A percentile compares a stretch with the other conserved stretches of the same genome.
These are phyloP conservation scores for Typhlomys cinereus DNA, from an alignment of 2,113 vertebrate genomes.

Conservation along the genomic window DNA sequence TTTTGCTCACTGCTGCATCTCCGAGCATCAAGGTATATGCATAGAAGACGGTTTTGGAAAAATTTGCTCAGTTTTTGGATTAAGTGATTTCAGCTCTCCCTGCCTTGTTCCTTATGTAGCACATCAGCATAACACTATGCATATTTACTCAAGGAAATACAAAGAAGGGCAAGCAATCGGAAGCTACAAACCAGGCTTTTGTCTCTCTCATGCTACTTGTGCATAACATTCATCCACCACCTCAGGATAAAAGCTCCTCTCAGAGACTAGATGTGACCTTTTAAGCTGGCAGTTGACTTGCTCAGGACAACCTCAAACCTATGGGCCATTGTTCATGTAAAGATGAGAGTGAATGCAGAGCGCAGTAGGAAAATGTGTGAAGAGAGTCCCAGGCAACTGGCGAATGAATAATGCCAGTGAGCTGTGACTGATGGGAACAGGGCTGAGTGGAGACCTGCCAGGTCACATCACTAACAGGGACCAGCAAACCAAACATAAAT, in stretches of 20 bases:
- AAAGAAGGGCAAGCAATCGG: slow-evolving; percentile 33
- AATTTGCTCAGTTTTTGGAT: neutral
- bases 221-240: neutral
- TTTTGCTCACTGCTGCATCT: neutral
- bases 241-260: slow-evolving; percentile 15
- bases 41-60: neutral
- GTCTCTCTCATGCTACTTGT: neutral
- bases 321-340: slow-evolving; percentile 10
- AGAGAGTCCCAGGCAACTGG: slow-evolving; percentile 18
- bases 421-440: slow-evolving; percentile 35
- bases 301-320: slow-evolving; percentile 28
- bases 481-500: slow-evolving; percentile 58
- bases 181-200: neutral
- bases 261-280: slow-evolving; percentile 23
- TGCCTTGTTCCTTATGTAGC: slow-evolving; percentile 9
- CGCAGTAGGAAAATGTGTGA: neutral
- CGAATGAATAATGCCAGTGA: slow-evolving; percentile 46
- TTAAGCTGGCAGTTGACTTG: neutral
- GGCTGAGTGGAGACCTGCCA: neutral
- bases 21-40: neutral
- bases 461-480: slow-evolving; percentile 54
- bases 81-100: slow-evolving; percentile 21
- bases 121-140: neutral
- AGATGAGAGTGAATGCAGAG: slow-evolving; percentile 23
- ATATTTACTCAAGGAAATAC: slow-evolving; percentile 39